Percentiles rank a stretch among this genome's conserved stretches.
Evolutionary conservation across 1,140 invertebrate species (phyloP).

Genomic region (Macrotrachela quadricornifera): DNA sequence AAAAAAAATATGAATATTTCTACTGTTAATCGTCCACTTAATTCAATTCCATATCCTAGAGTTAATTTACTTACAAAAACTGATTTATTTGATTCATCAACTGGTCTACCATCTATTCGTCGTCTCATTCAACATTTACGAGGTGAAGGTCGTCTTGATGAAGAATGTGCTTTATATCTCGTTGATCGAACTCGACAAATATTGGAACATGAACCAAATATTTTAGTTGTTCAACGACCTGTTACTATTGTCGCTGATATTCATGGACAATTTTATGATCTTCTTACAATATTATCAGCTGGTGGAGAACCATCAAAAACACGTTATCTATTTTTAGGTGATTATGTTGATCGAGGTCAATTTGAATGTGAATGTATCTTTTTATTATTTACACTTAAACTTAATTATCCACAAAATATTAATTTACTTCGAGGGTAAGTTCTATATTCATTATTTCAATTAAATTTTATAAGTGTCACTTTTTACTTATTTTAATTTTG

Average conservation of each 20-base stretch:
- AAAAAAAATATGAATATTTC: too few species aligned
- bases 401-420: conserved; percentile 36
- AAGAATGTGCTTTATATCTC: not conserved
- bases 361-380: conserved; percentile 8
- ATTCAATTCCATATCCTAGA: too few species aligned
- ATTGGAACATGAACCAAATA: conserved; percentile 39
- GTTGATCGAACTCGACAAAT: conserved; percentile 22
- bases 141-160: not conserved
- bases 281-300: conserved; percentile 30
- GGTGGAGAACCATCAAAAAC: conserved; percentile 33
- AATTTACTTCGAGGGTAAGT: conserved; percentile 21
- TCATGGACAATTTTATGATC: conserved; percentile 39
- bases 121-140: not conserved
- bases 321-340: conserved; percentile 36
- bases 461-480: conserved; percentile 23
- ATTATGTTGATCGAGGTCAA: conserved; percentile 28
- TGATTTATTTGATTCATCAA: too few species aligned
- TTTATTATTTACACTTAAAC: conserved; percentile 17
- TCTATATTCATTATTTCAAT: conserved; percentile 14
- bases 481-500: conserved; percentile 16
- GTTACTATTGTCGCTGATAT: conserved; percentile 40
- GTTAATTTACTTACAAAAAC: too few species aligned
- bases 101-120: not conserved
- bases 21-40: too few species aligned
- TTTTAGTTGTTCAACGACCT: conserved; percentile 38